Conservation (phyloP, 2,113 vertebrate genomes). For the Platichthys flesus region DNA sequence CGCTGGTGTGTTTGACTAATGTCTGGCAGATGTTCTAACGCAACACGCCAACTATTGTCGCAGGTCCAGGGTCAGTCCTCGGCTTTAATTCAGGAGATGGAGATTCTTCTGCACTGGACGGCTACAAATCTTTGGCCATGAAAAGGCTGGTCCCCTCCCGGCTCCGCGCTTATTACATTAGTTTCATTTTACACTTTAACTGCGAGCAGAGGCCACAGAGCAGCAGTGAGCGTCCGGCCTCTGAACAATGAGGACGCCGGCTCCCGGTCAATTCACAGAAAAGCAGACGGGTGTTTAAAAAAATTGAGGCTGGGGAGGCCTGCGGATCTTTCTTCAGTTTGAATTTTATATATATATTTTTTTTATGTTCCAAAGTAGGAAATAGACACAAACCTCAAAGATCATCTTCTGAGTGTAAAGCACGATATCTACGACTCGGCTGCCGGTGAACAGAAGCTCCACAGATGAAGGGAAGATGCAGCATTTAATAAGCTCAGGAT, state of each 20-base stretch:
- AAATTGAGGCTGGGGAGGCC: not conserved
- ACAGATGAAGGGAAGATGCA: too few relatives aligned
- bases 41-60: conserved; percentile 68
- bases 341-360: not conserved
- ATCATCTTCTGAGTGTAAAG: too few relatives aligned
- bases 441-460: too few relatives aligned
- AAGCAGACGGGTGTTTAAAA: not conserved
- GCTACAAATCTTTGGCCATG: conserved; percentile 67
- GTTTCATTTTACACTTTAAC: conserved; percentile 72
- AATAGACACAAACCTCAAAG: too few relatives aligned
- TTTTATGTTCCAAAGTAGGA: too few relatives aligned
- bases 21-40: conserved; percentile 78
- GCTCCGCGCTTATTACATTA: conserved; percentile 72
- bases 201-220: conserved; percentile 41
- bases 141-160: conserved; percentile 63
- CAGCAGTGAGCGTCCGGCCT: conserved; percentile 5
- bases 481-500: too few relatives aligned
- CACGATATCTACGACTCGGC: too few relatives aligned
- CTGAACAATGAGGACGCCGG: conserved; percentile 24
- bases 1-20: conserved; percentile 75
- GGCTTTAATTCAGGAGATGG: conserved; percentile 75
- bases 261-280: not conserved
- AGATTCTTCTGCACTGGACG: conserved; percentile 61
- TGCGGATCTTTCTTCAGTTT: not conserved
- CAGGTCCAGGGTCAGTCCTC: conserved; percentile 55